Conservation (phyloP, 2,113 vertebrate genomes). For the Anthoscopus minutus region DNA sequence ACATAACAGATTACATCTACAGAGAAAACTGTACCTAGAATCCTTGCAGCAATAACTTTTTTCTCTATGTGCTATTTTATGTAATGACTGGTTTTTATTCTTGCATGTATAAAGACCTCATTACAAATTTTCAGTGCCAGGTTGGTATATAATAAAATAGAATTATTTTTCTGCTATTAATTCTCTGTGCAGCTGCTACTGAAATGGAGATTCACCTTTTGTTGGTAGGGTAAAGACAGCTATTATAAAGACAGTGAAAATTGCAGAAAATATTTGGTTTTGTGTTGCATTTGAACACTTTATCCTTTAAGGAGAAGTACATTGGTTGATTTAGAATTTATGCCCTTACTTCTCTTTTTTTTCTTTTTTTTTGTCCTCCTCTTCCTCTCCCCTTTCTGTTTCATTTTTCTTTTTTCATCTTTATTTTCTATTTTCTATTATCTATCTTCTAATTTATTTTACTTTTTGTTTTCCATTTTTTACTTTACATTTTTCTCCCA, state of each 20-base stretch:
- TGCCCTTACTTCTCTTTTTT: accelerated
- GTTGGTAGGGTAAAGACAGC: not conserved
- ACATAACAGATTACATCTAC: not conserved
- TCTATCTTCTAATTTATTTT: not conserved
- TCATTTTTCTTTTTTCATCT: not conserved
- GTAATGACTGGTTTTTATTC: not conserved
- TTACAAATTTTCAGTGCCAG: not conserved
- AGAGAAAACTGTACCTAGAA: not conserved
- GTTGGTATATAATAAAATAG: not conserved
- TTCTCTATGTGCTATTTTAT: not conserved
- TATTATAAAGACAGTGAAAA: not conserved
- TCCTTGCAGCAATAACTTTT: not conserved
- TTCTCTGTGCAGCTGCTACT: not conserved
- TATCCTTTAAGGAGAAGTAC: not conserved
- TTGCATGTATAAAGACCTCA: not conserved
- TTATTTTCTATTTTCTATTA: not conserved
- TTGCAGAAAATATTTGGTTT: not conserved
- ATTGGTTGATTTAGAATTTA: not conserved
- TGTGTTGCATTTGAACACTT: not conserved
- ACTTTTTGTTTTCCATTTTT: not conserved
- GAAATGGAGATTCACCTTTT: not conserved
- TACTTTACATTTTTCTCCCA: not conserved
- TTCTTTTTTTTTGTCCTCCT: accelerated
- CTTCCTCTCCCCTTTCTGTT: not conserved
- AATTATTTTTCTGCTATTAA: not conserved